Base-by-base conservation (phyloP, 2,797 vertebrate species). In the Ataeniobius toweri region DNA sequence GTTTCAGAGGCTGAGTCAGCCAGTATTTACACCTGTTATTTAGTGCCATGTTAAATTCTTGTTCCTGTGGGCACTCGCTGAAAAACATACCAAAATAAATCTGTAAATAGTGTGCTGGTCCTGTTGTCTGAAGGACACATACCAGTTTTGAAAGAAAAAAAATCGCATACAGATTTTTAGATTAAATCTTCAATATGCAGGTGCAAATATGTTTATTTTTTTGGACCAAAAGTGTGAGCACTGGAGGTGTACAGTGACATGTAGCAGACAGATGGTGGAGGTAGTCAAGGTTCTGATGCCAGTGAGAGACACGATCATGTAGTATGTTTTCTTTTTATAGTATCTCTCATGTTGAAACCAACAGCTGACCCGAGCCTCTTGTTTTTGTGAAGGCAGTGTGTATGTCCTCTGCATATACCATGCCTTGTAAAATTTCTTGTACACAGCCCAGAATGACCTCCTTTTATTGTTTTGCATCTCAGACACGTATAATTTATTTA, bases 11-110 rank as follows among this genome's bases (percentile, higher is more conserved):
- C 91, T 91, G 90, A 89, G 79, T 92, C 90, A 91, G 87, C 86
- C 83, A 82, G 77, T 73, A 88, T 89, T 92, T 79, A 87, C 94
- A 94, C 93, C 94, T 94, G 94, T 93, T 94, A 88, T 93, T 94
- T 92, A 92, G 86, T 78, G 80, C 69, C 83, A 79, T 89, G 90
- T 94, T 94, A 89, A 91, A 91, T 92, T 92, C 85, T 84, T 90
- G 84, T 86, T 93, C 88, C 87, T 75, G 86, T 83, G 74, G 81
- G 84, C 84, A 84, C 82, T 92, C 92, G 85, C 93, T 94, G 92
- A 78, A 93, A 93, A 92, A 89, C 88, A 88, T 87, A 85, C 87
- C 88, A 88, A 92, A 93, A 93, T 91, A 93, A 92, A 89, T 85
- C 86, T 1, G 3, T 22, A 56, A 86, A 83, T 90, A 86, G 77